Evolutionary conservation across 30 jellyfish, hydroid and myxozoan species (phyloP), one percentile per base, ranked within the genome.

Genomic region (Morbakka virulenta): DNA sequence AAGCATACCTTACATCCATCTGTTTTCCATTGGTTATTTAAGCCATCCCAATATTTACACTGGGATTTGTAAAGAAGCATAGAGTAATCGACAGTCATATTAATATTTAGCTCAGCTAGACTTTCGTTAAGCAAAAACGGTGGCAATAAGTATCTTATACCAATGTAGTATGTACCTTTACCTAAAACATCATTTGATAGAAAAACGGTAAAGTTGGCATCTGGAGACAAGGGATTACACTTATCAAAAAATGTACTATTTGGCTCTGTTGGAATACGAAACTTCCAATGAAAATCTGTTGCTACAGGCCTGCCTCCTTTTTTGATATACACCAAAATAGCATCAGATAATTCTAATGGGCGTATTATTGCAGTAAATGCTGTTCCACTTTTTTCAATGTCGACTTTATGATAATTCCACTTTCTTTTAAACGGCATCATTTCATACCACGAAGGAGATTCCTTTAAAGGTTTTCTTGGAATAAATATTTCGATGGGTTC

Each of bases 21-120:
- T 6, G 71, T 57, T 25, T 57, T 57, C 71, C 71, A 57, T 57
- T 57, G 11, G 71, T 26, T 57, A 26, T 26, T 57, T 57, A 4
- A 4, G 25, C 21, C 71, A 57, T 57, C 71, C 71, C 71, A 57
- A 57, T 57, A 57, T 21, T 57, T 57, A 21, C 71, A 57, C 21
- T 57, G 71, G 25, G 71, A 57, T 14, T 20, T 57, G 71, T 6
- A 57, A 11, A 57, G 11, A 11, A 4, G 25, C 71, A 57, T 14
- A 4, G 71, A 6, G 25, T 57, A 57, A 21, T 57, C 21, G 33
- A 57, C 25, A 14, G 71, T 57, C 21, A 25, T 4, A 21, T 57
- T 57, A 4, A 21, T 9, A 41, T 41, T 41, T 41, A 9, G 13
- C 9, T 41, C 9, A 9, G 57, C 17, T 9, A 4, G 26, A 11